Percentiles rank a stretch among this genome's conserved stretches.
phyloP scores from a whole-genome alignment of 92 coral and sea anemone species.

The Diadumene lineata region DNA sequence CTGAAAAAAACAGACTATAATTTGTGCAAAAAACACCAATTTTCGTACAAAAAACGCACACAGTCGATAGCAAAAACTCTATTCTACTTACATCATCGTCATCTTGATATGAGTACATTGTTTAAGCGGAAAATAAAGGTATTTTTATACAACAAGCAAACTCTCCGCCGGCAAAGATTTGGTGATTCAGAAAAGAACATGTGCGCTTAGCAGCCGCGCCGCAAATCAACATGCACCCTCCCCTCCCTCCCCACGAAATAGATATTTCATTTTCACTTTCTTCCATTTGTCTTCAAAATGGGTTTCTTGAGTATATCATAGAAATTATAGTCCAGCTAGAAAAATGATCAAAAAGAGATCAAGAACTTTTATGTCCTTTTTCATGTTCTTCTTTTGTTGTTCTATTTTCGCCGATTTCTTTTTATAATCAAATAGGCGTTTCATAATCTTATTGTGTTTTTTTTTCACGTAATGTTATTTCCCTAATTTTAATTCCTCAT shows the following conservation, averaged over 20 bases:
- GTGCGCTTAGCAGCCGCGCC: conserved; percentile 22
- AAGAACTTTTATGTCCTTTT: no score
- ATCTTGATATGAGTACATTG: conserved; percentile 23
- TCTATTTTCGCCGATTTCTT: no score
- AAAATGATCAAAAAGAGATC: no score
- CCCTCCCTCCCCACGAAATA: neutral
- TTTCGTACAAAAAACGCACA: neutral
- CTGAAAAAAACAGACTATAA: neutral
- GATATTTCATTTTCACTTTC: no score
- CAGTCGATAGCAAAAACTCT: neutral
- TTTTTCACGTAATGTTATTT: neutral
- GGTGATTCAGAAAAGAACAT: conserved; percentile 24
- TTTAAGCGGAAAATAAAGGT: neutral
- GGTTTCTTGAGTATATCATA: no score
- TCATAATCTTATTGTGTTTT: no score
- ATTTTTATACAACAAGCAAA: neutral
- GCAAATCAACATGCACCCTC: neutral
- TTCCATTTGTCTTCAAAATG: no score
- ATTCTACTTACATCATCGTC: conserved; percentile 28
- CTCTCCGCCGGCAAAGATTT: neutral
- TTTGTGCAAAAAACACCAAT: neutral
- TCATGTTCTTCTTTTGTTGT: no score
- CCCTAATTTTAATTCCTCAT: neutral
- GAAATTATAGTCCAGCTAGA: no score
- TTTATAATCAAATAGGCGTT: no score